These are phyloP conservation scores for Bettongia penicillata DNA, from an alignment of 2,113 vertebrate genomes.

Conservation along the genomic window DNA sequence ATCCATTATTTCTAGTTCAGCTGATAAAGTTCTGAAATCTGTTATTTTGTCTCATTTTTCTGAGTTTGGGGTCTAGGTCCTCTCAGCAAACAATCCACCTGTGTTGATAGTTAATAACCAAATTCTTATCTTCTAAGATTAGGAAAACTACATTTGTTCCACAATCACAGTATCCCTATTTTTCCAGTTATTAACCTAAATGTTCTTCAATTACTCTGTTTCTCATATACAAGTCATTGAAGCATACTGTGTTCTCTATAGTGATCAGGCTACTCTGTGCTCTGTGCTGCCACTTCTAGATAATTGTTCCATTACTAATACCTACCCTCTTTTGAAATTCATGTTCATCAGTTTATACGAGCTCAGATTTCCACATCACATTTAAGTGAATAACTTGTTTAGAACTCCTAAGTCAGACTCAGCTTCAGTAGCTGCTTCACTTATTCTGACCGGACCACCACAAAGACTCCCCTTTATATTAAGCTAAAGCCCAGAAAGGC, in stretches of 20 bases:
- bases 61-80: not conserved
- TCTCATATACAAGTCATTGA: not conserved
- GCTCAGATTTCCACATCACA: not conserved
- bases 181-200: too few relatives aligned
- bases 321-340: not conserved
- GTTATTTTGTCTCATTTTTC: not conserved
- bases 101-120: not conserved
- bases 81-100: not conserved
- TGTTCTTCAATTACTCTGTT: not conserved
- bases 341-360: not conserved
- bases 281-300: not conserved
- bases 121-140: not conserved
- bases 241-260: not conserved
- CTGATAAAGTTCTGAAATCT: not conserved
- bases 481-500: not conserved
- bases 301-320: not conserved
- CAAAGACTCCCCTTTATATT: not conserved
- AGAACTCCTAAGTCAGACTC: not conserved
- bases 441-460: not conserved
- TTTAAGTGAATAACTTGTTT: not conserved
- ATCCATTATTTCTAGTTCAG: not conserved
- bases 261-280: not conserved
- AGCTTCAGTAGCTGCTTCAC: not conserved
- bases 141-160: not conserved
- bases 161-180: not conserved